Conservation (phyloP, 2,113 vertebrate genomes). For the Phasianus colchicus region DNA sequence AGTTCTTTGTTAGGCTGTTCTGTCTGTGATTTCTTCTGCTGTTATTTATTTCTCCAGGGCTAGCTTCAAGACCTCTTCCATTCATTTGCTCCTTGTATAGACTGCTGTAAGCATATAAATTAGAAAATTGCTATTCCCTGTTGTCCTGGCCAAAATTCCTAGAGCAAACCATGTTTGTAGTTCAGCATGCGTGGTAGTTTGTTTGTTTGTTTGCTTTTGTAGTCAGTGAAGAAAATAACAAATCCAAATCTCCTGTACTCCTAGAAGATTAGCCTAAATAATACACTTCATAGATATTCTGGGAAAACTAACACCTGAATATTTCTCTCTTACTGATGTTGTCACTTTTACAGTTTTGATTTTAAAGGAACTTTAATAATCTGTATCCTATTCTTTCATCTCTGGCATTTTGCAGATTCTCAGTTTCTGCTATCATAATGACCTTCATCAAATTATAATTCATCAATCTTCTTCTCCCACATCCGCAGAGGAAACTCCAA, state of each 20-base stretch:
- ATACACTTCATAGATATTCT: constrained; percentile 64
- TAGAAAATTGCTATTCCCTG: constrained; percentile 43
- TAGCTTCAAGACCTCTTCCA: neutral
- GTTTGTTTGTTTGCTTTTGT: constrained; percentile 27
- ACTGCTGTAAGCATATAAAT: constrained; percentile 15
- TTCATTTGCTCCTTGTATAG: neutral
- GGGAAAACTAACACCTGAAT: constrained; percentile 64
- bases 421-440: constrained; percentile 69
- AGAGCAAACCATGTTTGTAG: constrained; percentile 62
- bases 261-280: constrained; percentile 64
- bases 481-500: constrained; percentile 51
- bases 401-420: constrained; percentile 81
- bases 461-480: constrained; percentile 58
- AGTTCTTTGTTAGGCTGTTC: neutral
- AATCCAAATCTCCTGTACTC: constrained; percentile 25
- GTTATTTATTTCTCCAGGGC: neutral
- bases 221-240: constrained; percentile 53
- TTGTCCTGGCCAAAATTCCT: constrained; percentile 65
- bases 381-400: constrained; percentile 79
- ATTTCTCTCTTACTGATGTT: constrained; percentile 78
- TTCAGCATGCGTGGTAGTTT: neutral
- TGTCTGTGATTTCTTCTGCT: neutral
- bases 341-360: constrained; percentile 80
- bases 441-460: constrained; percentile 73
- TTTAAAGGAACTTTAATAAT: constrained; percentile 80